Conservation (phyloP, 2,797 vertebrate species). For the Muscicapa comitata region DNA sequence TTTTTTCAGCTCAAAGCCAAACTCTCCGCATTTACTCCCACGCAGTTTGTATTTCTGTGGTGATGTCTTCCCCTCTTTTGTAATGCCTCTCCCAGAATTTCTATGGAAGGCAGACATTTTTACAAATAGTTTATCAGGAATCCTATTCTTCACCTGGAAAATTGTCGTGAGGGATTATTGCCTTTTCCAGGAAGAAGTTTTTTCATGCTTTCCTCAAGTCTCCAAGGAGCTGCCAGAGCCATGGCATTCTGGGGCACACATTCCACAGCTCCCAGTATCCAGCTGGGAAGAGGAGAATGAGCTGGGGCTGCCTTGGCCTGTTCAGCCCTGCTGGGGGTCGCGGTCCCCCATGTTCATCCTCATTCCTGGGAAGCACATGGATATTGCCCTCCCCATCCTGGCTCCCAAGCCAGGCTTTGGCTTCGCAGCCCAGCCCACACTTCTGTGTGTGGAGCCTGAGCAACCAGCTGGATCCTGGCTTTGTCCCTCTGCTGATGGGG, state of each 20-base stretch:
- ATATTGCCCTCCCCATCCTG: background rate
- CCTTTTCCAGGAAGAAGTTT: background rate
- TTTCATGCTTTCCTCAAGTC: background rate
- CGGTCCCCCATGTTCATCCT: background rate
- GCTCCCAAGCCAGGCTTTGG: background rate
- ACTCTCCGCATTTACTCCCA: background rate
- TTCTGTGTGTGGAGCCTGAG: background rate
- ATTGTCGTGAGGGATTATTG: background rate
- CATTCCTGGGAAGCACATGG: background rate
- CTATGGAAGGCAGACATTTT: background rate
- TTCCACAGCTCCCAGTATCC: background rate
- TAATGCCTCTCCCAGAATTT: background rate
- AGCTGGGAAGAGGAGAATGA: background rate
- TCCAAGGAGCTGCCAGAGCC: background rate
- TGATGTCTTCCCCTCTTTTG: background rate
- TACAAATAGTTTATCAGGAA: background rate
- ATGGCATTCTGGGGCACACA: accelerated
- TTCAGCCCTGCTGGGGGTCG: background rate
- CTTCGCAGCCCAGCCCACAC: background rate
- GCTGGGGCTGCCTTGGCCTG: background rate
- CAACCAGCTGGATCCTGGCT: background rate
- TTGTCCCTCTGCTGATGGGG: background rate
- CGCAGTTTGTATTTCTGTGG: background rate
- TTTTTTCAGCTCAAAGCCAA: background rate
- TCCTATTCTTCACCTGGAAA: background rate